Conservation (phyloP, 2,888 invertebrate species). For the Ochlodes sylvanus region DNA sequence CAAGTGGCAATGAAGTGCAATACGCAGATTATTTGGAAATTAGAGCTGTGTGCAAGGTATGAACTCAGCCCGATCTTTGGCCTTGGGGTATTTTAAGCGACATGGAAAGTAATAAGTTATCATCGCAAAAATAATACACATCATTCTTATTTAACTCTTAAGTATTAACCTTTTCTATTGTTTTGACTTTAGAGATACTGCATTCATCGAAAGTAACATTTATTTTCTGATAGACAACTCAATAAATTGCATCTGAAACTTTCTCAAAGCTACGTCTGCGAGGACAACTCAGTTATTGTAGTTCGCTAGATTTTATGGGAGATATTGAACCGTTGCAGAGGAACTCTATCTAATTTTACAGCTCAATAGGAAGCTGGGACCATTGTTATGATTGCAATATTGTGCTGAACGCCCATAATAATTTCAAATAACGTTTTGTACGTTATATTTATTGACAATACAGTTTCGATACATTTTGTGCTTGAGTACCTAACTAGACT, state of each 20-base stretch:
- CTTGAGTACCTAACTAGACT: too few species aligned
- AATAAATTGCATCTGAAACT: conserved; percentile 21
- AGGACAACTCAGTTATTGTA: conserved; percentile 29
- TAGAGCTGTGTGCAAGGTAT: too few species aligned
- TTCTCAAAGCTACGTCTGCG: conserved; percentile 21
- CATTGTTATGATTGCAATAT: conserved; percentile 49
- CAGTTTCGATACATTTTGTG: not conserved
- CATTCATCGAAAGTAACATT: not conserved
- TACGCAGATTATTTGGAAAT: too few species aligned
- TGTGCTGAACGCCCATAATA: conserved; percentile 34
- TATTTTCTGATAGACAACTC: not conserved
- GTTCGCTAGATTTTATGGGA: conserved; percentile 33
- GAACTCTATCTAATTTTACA: conserved; percentile 46
- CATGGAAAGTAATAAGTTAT: too few species aligned
- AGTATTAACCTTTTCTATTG: too few species aligned
- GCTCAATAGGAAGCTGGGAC: conserved; percentile 45
- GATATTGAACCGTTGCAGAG: conserved; percentile 35
- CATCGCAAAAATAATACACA: too few species aligned
- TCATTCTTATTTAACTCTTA: too few species aligned
- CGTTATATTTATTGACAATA: not conserved
- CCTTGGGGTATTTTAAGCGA: too few species aligned
- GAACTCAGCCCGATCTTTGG: too few species aligned
- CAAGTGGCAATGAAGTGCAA: too few species aligned
- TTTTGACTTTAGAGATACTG: not conserved
- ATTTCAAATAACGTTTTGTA: not conserved